phyloP scores from a whole-genome alignment of 2,888 invertebrate genomes.

The Temnothorax rugatulus region DNA sequence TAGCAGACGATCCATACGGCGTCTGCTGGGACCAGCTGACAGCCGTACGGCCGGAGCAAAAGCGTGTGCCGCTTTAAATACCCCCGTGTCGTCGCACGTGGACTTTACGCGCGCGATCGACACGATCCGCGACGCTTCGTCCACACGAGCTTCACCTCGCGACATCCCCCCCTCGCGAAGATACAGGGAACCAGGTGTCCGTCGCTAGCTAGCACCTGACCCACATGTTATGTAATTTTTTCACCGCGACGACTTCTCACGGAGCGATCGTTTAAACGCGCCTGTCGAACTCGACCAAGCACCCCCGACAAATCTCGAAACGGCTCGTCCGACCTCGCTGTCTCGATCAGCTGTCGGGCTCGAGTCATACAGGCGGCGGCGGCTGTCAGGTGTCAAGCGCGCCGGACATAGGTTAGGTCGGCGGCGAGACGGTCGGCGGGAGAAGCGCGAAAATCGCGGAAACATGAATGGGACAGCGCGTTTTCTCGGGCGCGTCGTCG shows the following conservation, averaged over 20 bases:
- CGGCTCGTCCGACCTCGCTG: neutral
- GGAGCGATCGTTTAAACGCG: neutral
- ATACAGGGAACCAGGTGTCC: too few species aligned
- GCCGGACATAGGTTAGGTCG: conserved; percentile 37
- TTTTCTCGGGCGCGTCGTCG: neutral
- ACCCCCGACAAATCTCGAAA: neutral
- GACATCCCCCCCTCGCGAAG: neutral
- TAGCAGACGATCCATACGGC: conserved; percentile 75
- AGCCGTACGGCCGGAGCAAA: conserved; percentile 41
- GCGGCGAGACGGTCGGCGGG: neutral
- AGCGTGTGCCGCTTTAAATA: conserved; percentile 33
- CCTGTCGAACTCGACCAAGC: neutral
- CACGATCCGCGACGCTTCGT: neutral
- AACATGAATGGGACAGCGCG: conserved; percentile 21
- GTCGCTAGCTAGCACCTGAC: neutral
- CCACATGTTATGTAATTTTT: conserved; percentile 40
- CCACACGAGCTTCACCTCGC: neutral
- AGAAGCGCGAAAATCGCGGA: neutral
- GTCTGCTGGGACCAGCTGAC: conserved; percentile 81
- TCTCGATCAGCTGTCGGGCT: neutral
- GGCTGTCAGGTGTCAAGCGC: neutral
- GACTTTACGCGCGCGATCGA: neutral
- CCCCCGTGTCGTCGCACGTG: neutral
- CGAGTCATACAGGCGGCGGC: too few species aligned
- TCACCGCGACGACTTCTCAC: neutral